Percentiles rank a stretch among this genome's conserved stretches.
Evolutionary conservation across 1,140 invertebrate species (phyloP).

Genomic region (Propsilocerus akamusi): DNA sequence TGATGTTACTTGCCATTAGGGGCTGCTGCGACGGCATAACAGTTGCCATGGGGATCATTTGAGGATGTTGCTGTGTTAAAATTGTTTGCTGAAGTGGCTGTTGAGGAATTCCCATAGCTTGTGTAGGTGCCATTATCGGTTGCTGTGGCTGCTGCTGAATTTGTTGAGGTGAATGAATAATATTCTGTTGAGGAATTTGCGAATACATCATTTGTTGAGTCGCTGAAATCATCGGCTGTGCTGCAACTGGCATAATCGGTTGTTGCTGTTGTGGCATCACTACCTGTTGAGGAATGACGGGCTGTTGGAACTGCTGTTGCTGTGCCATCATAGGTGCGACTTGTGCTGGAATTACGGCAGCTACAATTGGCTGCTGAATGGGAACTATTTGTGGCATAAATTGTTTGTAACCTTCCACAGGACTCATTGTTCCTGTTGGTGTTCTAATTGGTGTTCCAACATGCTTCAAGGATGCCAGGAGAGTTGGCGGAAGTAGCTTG

Average conservation of each 20-base stretch:
- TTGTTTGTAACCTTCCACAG: slow-evolving; percentile 12
- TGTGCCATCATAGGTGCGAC: slow-evolving; percentile 11
- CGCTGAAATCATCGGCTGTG: slow-evolving; percentile 10
- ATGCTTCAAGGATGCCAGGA: slow-evolving; percentile 43
- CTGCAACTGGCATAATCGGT: slow-evolving; percentile 10
- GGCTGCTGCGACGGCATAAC: slow-evolving; percentile 6
- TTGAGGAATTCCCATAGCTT: no score
- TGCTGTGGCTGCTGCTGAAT: slow-evolving; percentile 9
- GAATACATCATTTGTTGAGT: slow-evolving; percentile 1
- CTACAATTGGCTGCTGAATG: neutral
- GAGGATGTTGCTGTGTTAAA: slow-evolving; percentile 7
- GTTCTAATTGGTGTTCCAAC: slow-evolving; percentile 18
- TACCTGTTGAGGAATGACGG: slow-evolving; percentile 12
- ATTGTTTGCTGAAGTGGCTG: slow-evolving; percentile 8
- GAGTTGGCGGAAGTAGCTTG: slow-evolving; percentile 54
- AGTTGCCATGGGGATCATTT: no score
- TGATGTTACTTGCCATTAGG: slow-evolving; percentile 3
- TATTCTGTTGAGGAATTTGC: neutral
- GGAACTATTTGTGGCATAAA: slow-evolving; percentile 1
- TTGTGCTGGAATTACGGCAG: slow-evolving; percentile 11
- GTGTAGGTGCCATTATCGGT: slow-evolving; percentile 10
- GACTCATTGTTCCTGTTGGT: slow-evolving; percentile 19
- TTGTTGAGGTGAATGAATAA: slow-evolving; percentile 7
- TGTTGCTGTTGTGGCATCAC: slow-evolving; percentile 9
- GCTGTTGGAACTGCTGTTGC: slow-evolving; percentile 14